Conservation (phyloP, 2,113 vertebrate genomes). For the Pachycephala philippinensis region DNA sequence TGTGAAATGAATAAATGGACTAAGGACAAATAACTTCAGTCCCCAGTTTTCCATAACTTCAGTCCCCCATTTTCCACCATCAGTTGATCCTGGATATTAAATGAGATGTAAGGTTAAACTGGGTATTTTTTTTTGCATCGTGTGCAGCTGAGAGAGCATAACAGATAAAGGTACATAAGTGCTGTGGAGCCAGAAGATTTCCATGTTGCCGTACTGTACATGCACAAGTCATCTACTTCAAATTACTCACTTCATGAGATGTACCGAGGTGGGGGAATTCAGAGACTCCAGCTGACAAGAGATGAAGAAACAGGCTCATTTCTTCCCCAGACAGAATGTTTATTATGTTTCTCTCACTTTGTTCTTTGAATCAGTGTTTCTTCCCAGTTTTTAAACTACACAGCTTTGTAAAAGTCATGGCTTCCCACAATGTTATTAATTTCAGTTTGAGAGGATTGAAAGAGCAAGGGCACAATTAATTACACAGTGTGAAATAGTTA, state of each 20-base stretch:
- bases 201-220: background rate
- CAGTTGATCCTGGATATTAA: background rate
- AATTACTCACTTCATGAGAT: background rate
- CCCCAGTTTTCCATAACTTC: background rate
- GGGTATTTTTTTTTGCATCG: rapidly evolving
- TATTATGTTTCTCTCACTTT: background rate
- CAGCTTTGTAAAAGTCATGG: conserved; percentile 19
- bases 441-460: conserved; percentile 34
- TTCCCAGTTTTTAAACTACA: conserved; percentile 4
- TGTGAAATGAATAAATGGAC: background rate
- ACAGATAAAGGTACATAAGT: background rate
- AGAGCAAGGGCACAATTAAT: conserved; percentile 39
- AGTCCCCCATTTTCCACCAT: background rate
- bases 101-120: background rate
- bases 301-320: background rate
- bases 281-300: background rate
- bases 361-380: conserved; percentile 13
- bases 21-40: background rate
- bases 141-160: background rate
- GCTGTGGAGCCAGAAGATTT: background rate
- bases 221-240: background rate
- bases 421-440: conserved; percentile 29
- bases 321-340: background rate
- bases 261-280: background rate
- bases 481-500: conserved; percentile 22